Conservation (phyloP, 2,888 invertebrate genomes). For the Synergus itoensis region DNA sequence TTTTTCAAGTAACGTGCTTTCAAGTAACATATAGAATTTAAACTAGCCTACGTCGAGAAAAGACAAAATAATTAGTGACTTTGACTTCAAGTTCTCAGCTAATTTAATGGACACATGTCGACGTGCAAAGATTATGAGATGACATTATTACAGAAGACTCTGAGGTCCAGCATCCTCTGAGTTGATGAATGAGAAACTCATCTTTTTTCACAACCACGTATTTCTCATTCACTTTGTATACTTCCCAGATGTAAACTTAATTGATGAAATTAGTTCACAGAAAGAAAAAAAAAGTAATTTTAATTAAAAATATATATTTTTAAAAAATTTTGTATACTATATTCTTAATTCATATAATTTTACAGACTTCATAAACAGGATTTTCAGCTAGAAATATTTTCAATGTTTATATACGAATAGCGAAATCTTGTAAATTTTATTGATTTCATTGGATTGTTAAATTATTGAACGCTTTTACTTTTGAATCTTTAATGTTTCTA, state of each 20-base stretch:
- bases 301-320: not conserved
- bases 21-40: too few relatives aligned
- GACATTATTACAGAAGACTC: not conserved
- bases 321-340: too few relatives aligned
- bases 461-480: not conserved
- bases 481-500: too few relatives aligned
- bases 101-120: not conserved
- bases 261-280: not conserved
- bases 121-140: conserved; percentile 9
- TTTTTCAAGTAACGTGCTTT: not conserved
- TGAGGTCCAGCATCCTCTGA: not conserved
- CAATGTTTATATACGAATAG: too few relatives aligned
- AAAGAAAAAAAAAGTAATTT: not conserved
- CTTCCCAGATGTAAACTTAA: not conserved
- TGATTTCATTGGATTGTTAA: too few relatives aligned
- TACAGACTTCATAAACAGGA: too few relatives aligned
- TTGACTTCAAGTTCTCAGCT: not conserved
- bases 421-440: too few relatives aligned
- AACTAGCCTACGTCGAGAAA: not conserved
- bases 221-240: conserved; percentile 8
- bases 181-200: not conserved
- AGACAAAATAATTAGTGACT: conserved; percentile 3
- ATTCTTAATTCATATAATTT: too few relatives aligned
- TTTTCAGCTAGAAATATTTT: too few relatives aligned
- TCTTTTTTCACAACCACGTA: not conserved